These are phyloP conservation scores for Cyclargus thomasi DNA, from an alignment of 1,140 invertebrate genomes.

Conservation along the genomic window DNA sequence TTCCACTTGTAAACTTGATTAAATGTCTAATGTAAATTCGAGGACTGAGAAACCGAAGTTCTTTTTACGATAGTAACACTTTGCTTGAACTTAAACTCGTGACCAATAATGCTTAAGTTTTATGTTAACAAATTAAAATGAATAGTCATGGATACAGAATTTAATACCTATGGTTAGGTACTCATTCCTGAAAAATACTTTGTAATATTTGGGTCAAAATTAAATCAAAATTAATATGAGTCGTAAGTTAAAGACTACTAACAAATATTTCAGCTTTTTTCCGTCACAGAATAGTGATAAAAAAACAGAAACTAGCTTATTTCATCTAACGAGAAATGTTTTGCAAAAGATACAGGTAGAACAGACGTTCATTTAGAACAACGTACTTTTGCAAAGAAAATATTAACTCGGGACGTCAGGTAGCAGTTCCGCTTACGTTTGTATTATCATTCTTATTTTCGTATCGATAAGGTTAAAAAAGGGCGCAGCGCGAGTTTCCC, in stretches of 20 bases:
- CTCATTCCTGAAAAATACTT: no score
- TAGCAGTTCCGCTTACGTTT: constrained; percentile 18
- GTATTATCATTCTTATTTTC: not conserved
- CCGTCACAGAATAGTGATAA: not conserved
- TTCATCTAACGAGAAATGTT: not conserved
- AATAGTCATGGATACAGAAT: no score
- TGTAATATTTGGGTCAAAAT: no score
- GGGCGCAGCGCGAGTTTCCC: not conserved
- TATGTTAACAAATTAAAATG: no score
- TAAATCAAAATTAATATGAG: no score
- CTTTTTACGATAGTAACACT: not conserved
- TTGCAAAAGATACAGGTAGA: not conserved
- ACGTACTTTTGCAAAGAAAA: constrained; percentile 28
- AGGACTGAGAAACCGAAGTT: not conserved
- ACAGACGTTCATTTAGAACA: constrained; percentile 16
- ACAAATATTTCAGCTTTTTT: not conserved
- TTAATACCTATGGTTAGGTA: no score
- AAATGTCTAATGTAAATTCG: constrained; percentile 34
- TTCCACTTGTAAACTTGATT: constrained; percentile 62
- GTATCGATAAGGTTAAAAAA: not conserved
- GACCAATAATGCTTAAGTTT: no score
- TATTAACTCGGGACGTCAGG: constrained; percentile 48
- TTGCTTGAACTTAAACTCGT: no score
- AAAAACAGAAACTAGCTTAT: not conserved
- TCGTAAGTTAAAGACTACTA: no score